Evolutionary conservation across 2,888 invertebrate species (phyloP).

Genomic region (Eristalis arbustorum): DNA sequence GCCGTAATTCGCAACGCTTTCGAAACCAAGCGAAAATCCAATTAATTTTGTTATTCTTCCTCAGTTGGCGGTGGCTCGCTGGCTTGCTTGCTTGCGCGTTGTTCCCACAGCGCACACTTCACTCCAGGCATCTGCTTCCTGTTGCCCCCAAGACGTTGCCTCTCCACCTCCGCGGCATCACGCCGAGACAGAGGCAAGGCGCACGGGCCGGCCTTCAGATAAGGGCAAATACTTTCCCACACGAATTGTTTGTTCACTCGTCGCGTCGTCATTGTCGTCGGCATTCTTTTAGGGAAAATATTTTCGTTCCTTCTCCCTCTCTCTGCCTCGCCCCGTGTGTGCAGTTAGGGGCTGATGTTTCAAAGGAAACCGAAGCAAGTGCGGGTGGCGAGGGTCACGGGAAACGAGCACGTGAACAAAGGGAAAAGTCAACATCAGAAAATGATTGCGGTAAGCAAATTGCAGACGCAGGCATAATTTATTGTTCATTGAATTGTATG

Average conservation of each 20-base stretch:
- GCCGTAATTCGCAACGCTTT: conserved; percentile 48
- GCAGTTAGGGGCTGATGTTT: neutral
- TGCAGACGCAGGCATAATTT: conserved; percentile 56
- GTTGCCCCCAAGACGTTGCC: neutral
- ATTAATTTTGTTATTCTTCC: conserved; percentile 59
- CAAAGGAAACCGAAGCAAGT: neutral
- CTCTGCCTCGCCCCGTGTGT: neutral
- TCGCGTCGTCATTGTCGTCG: neutral
- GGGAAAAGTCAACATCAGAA: conserved; percentile 45
- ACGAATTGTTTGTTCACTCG: conserved; percentile 39
- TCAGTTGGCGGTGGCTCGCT: neutral
- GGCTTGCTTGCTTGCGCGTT: neutral
- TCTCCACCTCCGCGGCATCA: neutral
- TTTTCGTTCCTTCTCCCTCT: neutral
- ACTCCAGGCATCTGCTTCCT: neutral
- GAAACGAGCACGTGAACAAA: neutral
- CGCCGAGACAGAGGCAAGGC: neutral
- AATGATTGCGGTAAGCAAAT: conserved; percentile 63
- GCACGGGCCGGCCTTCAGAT: neutral
- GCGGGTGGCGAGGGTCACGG: neutral
- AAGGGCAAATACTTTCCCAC: conserved; percentile 36
- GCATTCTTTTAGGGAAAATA: neutral
- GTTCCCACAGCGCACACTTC: neutral
- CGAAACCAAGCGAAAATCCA: conserved; percentile 66
- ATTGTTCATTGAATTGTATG: conserved; percentile 53